Base-by-base conservation (phyloP, 2,797 vertebrate genomes). In the Sciurus vulgaris region DNA sequence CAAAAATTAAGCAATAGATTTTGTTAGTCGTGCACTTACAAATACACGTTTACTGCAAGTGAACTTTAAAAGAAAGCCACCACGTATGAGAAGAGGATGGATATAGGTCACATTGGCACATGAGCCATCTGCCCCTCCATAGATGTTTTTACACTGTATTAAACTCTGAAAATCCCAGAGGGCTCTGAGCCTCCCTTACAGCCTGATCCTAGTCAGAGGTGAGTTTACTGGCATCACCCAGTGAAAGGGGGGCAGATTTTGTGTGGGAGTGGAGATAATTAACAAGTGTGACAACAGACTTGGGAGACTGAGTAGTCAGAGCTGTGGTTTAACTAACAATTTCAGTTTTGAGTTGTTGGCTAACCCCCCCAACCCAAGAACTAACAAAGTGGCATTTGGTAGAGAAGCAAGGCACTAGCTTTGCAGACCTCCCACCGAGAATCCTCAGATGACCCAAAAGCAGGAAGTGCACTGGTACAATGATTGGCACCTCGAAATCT, bases 301-400 rank as follows among this genome's bases (percentile, higher is more conserved):
- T 33, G 56, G 91, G 73, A 86, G 89, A 54, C 59, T 94, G 89
- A 86, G 79, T 5, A 11, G 47, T 96, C 47, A 51, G 51, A 76
- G 74, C 93, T 97, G 95, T 92, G 96, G 94, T 96, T 98, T 89
- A 94, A 72, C 86, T 96, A 84, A 35, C 51, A 61, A 89, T 93
- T 98, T 96, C 94, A 96, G 92, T 96, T 92, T 90, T 93, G 90
- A 98, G 96, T 95, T 89, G 28, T 1, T 84, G 92, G 93, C 59
- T 22, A 61, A 65, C 65, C 20, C 91, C 91, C 65, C 20, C 28
- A 22, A 18, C 65, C 33, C 14, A 33, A 82, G 59, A 82, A 59
- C 61, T 41, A 83, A 49, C 79, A 89, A 84, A 90, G 61, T n/a
- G 33, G 8, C 63, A 72, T 76, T 92, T 95, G 76, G 33, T 24